phyloP scores from a whole-genome alignment of 2,888 invertebrate genomes.

The Amphipyra berbera region DNA sequence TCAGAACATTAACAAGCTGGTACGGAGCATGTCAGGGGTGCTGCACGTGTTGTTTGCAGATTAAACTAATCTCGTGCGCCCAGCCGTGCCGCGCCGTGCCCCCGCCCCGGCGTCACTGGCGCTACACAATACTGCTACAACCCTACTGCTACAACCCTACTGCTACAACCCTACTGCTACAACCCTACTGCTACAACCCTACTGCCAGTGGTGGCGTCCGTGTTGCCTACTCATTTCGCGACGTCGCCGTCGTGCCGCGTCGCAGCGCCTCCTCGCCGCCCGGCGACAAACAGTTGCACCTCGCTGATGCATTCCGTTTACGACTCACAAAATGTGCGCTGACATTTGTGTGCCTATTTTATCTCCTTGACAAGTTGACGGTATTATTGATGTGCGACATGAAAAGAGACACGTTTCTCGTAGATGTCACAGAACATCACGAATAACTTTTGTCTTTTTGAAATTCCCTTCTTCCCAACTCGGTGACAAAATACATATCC shows the following conservation, averaged over 20 bases:
- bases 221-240: background rate
- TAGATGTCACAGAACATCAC: no score
- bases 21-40: background rate
- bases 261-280: no score
- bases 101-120: background rate
- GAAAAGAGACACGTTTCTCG: no score
- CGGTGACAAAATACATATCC: no score
- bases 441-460: no score
- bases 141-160: background rate
- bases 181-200: background rate
- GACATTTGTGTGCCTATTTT: no score
- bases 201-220: background rate
- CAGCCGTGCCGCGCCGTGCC: no score
- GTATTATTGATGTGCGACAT: no score
- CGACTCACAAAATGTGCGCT: background rate
- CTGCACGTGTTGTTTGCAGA: slow-evolving; percentile 42
- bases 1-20: background rate
- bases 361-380: no score
- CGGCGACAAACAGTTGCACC: background rate
- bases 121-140: background rate
- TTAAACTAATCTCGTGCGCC: slow-evolving; percentile 39
- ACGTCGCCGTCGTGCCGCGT: no score
- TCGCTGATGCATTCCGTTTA: slow-evolving; percentile 4
- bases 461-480: no score
- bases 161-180: background rate